Evolutionary conservation across 2,797 vertebrate species (phyloP).

Genomic region (Silurus lanzhouensis): DNA sequence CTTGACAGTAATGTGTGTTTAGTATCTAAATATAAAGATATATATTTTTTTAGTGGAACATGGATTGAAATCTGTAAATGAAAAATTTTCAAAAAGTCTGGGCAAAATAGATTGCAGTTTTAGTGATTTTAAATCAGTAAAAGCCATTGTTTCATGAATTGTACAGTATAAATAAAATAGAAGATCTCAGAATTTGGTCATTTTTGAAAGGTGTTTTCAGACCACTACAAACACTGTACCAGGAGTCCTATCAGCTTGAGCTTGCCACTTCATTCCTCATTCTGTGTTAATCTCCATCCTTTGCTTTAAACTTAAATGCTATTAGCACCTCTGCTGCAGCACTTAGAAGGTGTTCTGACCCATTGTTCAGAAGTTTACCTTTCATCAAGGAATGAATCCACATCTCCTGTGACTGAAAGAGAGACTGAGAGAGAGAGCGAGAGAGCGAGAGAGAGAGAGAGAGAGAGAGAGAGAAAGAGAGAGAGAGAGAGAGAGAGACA

Average conservation of each 20-base stretch:
- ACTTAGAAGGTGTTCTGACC: slow-evolving; percentile 27
- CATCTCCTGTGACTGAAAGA: slow-evolving; percentile 30
- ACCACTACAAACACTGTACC: neutral
- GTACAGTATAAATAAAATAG: neutral
- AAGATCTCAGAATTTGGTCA: neutral
- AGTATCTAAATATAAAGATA: neutral
- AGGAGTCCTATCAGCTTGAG: slow-evolving; percentile 28
- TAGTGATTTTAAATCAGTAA: neutral
- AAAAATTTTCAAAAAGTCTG: neutral
- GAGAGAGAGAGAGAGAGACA: neutral
- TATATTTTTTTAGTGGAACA: neutral
- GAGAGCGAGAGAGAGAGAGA: neutral
- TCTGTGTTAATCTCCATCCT: slow-evolving; percentile 44
- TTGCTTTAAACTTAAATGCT: slow-evolving; percentile 46
- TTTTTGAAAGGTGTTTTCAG: neutral
- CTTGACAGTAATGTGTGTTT: too few species aligned
- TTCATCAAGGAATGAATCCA: slow-evolving; percentile 54
- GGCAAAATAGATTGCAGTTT: neutral
- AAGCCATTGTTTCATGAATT: neutral
- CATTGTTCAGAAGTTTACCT: slow-evolving; percentile 52
- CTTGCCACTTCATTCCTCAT: slow-evolving; percentile 13
- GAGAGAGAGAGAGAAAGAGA: neutral
- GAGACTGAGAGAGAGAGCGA: neutral
- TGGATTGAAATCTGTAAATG: neutral
- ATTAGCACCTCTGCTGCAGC: slow-evolving; percentile 46